These are phyloP conservation scores for Drosophila tanythrix DNA, from an alignment of 2,888 invertebrate genomes.

Conservation along the genomic window DNA sequence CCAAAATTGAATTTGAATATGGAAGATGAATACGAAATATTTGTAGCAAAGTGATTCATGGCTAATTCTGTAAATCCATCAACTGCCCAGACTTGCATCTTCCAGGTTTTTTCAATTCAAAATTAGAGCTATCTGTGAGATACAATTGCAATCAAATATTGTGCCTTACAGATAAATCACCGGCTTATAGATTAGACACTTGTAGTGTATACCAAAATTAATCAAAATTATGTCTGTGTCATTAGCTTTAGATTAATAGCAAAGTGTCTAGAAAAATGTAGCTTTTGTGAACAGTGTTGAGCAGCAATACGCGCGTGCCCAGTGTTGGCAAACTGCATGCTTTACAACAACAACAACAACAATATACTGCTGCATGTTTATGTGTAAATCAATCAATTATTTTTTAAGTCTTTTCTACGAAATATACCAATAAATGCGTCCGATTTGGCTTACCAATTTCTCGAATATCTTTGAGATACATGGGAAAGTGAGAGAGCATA, in stretches of 20 bases:
- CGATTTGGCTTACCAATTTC: constrained; percentile 71
- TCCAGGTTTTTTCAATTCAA: constrained; percentile 76
- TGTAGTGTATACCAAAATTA: constrained; percentile 5
- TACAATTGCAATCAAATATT: constrained; percentile 53
- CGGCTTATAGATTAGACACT: constrained; percentile 51
- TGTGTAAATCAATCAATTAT: constrained; percentile 53
- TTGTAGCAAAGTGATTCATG: constrained; percentile 36
- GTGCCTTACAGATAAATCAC: constrained; percentile 60
- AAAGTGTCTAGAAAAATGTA: constrained; percentile 37
- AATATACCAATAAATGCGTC: constrained; percentile 71
- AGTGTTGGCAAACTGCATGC: constrained; percentile 70
- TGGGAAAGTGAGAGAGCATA: neutral
- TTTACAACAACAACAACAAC: constrained; percentile 32
- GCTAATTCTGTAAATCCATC: constrained; percentile 83
- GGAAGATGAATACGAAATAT: constrained; percentile 1
- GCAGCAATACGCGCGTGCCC: constrained; percentile 55
- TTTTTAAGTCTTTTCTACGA: constrained; percentile 47
- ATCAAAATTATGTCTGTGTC: constrained; percentile 39
- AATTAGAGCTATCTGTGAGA: constrained; percentile 60
- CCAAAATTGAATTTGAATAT: neutral
- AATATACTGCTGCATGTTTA: constrained; percentile 67
- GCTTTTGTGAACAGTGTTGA: constrained; percentile 73
- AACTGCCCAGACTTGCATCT: constrained; percentile 85
- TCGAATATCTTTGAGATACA: constrained; percentile 15
- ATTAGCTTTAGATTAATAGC: constrained; percentile 56